phyloP scores from a whole-genome alignment of 2,888 invertebrate genomes.

The Stratiomys singularior region DNA sequence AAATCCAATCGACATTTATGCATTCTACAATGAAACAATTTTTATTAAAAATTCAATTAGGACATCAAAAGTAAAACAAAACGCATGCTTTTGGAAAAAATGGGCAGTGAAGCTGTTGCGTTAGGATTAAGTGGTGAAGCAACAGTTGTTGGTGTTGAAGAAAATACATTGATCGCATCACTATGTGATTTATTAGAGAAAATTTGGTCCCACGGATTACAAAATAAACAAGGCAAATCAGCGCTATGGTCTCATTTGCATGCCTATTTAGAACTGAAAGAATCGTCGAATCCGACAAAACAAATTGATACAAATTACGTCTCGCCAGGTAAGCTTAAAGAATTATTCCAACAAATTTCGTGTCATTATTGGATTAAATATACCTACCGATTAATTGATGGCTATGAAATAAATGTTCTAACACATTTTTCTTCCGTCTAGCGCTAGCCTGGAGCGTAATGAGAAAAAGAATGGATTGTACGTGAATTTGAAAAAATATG shows the following conservation, averaged over 20 bases:
- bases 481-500: constrained; percentile 65
- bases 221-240: constrained; percentile 96
- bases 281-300: constrained; percentile 69
- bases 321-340: constrained; percentile 66
- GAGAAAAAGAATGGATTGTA: constrained; percentile 91
- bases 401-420: constrained; percentile 10
- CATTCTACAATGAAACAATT: not conserved
- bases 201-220: constrained; percentile 97
- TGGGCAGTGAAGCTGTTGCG: constrained; percentile 97
- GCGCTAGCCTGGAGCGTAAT: constrained; percentile 94
- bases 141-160: constrained; percentile 82
- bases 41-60: constrained; percentile 65
- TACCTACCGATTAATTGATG: constrained; percentile 1
- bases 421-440: constrained; percentile 57
- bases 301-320: constrained; percentile 69
- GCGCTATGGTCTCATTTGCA: constrained; percentile 96
- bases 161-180: constrained; percentile 97
- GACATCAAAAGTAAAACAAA: constrained; percentile 96
- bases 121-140: constrained; percentile 88
- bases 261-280: constrained; percentile 87
- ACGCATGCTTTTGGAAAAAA: constrained; percentile 97
- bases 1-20: too few species aligned
- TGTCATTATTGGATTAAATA: constrained; percentile 14
- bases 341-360: too few species aligned
- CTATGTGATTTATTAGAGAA: constrained; percentile 96